Evolutionary conservation across 2,888 invertebrate species (phyloP), one percentile per base, ranked within the genome.

Genomic region (Ceramica pisi): DNA sequence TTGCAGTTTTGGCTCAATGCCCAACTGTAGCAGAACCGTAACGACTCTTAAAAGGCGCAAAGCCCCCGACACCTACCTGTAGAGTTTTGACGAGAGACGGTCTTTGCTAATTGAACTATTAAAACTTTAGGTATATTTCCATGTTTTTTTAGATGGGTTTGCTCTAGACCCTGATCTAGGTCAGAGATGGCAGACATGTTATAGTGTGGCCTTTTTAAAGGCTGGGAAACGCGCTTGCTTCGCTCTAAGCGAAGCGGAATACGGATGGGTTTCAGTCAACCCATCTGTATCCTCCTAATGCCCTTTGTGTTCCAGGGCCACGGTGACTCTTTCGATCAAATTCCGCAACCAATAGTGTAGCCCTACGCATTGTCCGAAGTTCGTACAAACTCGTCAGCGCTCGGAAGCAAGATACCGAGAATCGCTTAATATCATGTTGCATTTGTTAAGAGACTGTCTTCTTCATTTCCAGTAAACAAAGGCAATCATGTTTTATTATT

Each of bases 51-150:
- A 63, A n/a, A 53, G n/a, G 26, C 21, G 19, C 14, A 3, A 26
- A 73, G 23, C n/a, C 35, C 4, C 14, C 19, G 51, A 23, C 21
- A 23, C n/a, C 53, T 35, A 68, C 68, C 71, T 71, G 71, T 70
- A 23, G 55, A 68, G 55, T 68, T 38, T n/a, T 7, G 9, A 44
- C 23, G 14, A 38, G 6, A n/a, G n/a, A n/a, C 14, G 38, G 21
- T 38, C 21, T 16, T 38, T 14, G n/a, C 35, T 26, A 53, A 8
- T 26, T 26, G 12, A 26, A 14, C 26, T 53, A 26, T 23, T 19
- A 53, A 31, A 26, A 53, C 16, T 53, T 26, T 9, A 16, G 26
- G 1, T 26, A 9, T 8, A 23, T 0, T 6, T 46, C 14, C 41
- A 41, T 41, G 41, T 38, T n/a, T n/a, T n/a, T n/a, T n/a, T n/a